A percentile compares a stretch with the other conserved stretches of the same genome.
phyloP scores from a whole-genome alignment of 1,140 invertebrate genomes.

The Pristionchus pacificus region DNA sequence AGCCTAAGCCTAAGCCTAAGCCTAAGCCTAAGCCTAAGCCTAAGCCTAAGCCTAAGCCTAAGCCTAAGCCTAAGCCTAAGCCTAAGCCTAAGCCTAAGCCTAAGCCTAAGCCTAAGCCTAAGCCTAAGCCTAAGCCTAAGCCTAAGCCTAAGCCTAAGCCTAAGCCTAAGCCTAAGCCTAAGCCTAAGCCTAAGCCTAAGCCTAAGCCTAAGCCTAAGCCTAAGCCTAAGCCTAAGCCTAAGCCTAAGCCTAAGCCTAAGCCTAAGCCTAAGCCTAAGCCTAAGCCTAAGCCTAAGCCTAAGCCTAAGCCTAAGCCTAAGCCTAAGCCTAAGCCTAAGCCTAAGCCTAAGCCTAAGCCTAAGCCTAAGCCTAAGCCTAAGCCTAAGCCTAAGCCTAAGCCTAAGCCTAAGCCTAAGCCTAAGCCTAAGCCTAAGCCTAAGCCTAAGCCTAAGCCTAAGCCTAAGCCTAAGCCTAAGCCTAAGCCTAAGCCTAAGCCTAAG shows the following conservation, averaged over 20 bases:
- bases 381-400: constrained; percentile 23
- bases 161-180: constrained; percentile 5
- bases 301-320: constrained; percentile 23
- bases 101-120: constrained; percentile 10
- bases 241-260: constrained; percentile 34
- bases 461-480: constrained; percentile 24
- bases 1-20: constrained; percentile 24
- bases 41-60: constrained; percentile 16
- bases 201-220: constrained; percentile 20
- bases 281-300: constrained; percentile 31
- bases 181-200: constrained; percentile 17
- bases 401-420: constrained; percentile 24
- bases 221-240: constrained; percentile 33
- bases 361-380: constrained; percentile 23
- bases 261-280: constrained; percentile 26
- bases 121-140: constrained; percentile 32
- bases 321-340: constrained; percentile 23
- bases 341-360: constrained; percentile 23
- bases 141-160: constrained; percentile 32
- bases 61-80: constrained; percentile 8
- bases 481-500: constrained; percentile 23
- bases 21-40: constrained; percentile 20
- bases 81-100: neutral
- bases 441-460: constrained; percentile 23
- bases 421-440: constrained; percentile 23